Evolutionary conservation across 2,888 invertebrate genomes (phyloP).

Genomic region (Clepsis dumicolana): DNA sequence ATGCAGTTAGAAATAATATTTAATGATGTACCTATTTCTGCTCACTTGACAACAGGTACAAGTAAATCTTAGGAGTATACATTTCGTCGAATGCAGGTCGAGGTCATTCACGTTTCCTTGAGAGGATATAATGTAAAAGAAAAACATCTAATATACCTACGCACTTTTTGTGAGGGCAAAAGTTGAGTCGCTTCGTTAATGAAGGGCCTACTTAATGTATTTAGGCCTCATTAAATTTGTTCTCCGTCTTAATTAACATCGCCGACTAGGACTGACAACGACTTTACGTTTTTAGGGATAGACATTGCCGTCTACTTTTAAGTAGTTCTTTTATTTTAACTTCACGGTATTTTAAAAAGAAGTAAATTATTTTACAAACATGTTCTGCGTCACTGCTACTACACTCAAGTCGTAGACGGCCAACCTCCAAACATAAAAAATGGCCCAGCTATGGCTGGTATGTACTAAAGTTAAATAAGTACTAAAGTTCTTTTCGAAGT

Average conservation of each 20-base stretch:
- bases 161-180: constrained; percentile 50
- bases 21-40: neutral
- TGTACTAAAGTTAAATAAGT: too few relatives aligned
- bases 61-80: neutral
- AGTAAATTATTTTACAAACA: too few relatives aligned
- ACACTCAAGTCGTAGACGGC: too few relatives aligned
- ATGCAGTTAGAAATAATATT: neutral
- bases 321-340: neutral
- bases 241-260: constrained; percentile 66
- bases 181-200: constrained; percentile 61
- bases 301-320: constrained; percentile 4
- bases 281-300: constrained; percentile 40
- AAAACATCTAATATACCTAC: constrained; percentile 42
- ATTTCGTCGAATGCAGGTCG: constrained; percentile 5
- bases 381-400: too few relatives aligned
- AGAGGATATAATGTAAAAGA: constrained; percentile 31
- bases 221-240: constrained; percentile 67
- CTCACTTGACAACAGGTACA: neutral
- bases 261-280: constrained; percentile 42
- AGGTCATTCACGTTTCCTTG: constrained; percentile 16
- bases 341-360: neutral
- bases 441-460: too few relatives aligned
- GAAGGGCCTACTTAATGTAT: constrained; percentile 63
- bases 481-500: too few relatives aligned
- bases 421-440: too few relatives aligned